Base-by-base conservation (phyloP, 2,888 invertebrate genomes). In the Cryptus armator region DNA sequence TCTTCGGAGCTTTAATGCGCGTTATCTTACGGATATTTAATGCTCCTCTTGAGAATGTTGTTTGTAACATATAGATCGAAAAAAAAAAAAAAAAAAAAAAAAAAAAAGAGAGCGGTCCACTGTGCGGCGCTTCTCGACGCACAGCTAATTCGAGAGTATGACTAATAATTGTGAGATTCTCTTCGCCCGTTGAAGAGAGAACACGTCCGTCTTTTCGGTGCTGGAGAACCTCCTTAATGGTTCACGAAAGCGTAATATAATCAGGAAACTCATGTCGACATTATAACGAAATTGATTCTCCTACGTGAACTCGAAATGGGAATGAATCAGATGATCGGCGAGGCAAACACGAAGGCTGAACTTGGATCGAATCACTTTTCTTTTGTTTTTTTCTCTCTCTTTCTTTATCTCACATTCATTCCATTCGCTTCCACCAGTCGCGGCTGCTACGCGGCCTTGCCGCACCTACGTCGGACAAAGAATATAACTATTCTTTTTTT, bases 111-210 rank as follows among this genome's bases (percentile, higher is more conserved):
- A 12, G 29, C 37, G 24, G 48, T 29, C 10, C 29, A 77, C 16
- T 68, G 64, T 29, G 29, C 19, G 32, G 44, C 51, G 62, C 37
- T 29, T 16, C 32, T 53, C 48, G 12, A 51, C 19, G 32, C 44
- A 14, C 56, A 19, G 75, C 84, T 76, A 84, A 84, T 81, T 81
- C 29, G 56, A 80, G 84, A 80, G 44, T 46, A 72, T 81, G 84
- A 84, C 80, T 77, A 81, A 78, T 78, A 62, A 84, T 81, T 56
- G 76, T 59, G 68, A 68, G 56, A 80, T 75, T 76, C 53, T 59
- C 24, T 48, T 46, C 12, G 29, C 29, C 5, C 59, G 46, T 9
- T 14, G 5, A 29, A 24, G 64, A 64, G 37, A 56, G 51, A 70
- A 70, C 70, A 56, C 43, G 29, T 7, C 24, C 16, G 19, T 4